Evolutionary conservation across 2,113 vertebrate genomes (phyloP), one percentile per base, ranked within the genome.

Genomic region (Tautogolabrus adspersus): DNA sequence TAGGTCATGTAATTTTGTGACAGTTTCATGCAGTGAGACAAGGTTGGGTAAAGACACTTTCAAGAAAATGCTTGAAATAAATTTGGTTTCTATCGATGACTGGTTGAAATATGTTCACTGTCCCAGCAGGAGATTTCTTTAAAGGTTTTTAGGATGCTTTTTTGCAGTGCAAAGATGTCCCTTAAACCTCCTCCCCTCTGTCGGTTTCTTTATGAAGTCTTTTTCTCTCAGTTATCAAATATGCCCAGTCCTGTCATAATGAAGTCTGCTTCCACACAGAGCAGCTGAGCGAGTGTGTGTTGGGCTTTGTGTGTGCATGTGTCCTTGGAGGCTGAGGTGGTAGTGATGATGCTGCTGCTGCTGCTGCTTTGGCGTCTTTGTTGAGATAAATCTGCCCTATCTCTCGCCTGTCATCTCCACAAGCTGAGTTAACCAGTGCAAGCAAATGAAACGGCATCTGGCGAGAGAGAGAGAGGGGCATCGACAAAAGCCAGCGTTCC

Each of bases 251-350:
- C 30, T 34, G 30, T 34, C 30, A 6, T 34, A 6, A 34, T 34
- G 30, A 34, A 34, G 30, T 6, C 49, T 46, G n/a, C 60, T 64
- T 23, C 68, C 66, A 59, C 66, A 82, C 72, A 84, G 70, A 79
- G 63, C 52, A 49, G 72, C 59, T 38, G 7, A 38, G 62, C 16
- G 52, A 6, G 56, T 13, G 57, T 13, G 60, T 46, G 16, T 61
- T 6, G 15, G 46, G 80, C 69, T 79, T 6, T 15, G 42, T 42
- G 38, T 58, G 70, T 56, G 46, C 3, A 11, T 51, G 59, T 81
- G 85, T 83, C 76, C 84, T 81, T 71, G 56, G 72, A 71, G 79
- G 80, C 68, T 40, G 69, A 15, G 62, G 30, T 34, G 30, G 6
- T 0, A 60, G 54, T 11, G 49, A 22, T 26, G 26, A 26, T 26